phyloP scores from a whole-genome alignment of 2,113 vertebrate species.

The Acrocephalus kingi region DNA sequence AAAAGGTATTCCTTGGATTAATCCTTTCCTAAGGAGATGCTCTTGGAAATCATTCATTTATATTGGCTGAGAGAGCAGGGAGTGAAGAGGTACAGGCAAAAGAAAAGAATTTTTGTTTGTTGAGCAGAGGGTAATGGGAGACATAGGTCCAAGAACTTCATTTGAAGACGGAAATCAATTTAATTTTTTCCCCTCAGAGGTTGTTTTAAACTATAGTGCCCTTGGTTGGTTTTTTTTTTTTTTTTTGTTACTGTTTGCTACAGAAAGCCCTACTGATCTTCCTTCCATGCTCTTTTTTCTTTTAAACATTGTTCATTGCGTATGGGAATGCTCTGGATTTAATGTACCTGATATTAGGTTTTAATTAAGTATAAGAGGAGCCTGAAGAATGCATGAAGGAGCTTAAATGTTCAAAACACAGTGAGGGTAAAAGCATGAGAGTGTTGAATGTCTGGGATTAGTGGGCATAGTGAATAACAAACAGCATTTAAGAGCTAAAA shows the following conservation, averaged over 20 bases:
- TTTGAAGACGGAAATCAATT: neutral
- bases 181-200: neutral
- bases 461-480: neutral
- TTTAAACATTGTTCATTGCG: neutral
- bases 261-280: neutral
- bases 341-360: neutral
- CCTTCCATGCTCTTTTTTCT: neutral
- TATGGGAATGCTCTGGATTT: neutral
- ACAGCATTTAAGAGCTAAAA: neutral
- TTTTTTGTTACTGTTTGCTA: neutral
- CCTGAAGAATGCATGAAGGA: neutral
- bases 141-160: neutral
- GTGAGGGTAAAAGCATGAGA: neutral
- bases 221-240: neutral
- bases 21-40: neutral
- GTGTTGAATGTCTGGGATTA: neutral
- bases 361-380: neutral
- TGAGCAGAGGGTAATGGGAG: neutral
- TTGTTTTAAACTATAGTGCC: neutral
- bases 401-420: neutral
- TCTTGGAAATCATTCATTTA: constrained; percentile 27
- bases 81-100: neutral
- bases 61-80: constrained; percentile 15
- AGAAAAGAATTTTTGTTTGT: neutral
- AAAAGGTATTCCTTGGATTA: constrained; percentile 17